phyloP scores from a whole-genome alignment of 2,888 invertebrate species.

The Microchrysa polita region DNA sequence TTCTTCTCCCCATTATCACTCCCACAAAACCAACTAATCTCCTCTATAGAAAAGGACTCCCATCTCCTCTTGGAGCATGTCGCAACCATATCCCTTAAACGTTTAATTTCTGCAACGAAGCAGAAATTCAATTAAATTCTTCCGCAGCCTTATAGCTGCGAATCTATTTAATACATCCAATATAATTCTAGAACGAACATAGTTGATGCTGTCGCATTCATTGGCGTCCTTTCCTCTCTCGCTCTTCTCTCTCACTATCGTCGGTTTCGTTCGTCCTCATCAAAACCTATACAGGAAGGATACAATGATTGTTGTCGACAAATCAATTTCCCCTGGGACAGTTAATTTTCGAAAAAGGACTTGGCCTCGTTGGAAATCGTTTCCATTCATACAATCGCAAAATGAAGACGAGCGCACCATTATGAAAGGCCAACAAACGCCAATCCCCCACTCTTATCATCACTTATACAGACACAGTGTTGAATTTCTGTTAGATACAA shows the following conservation, averaged over 20 bases:
- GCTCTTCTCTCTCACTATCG: not conserved
- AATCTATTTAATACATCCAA: conserved; percentile 30
- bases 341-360: conserved; percentile 12
- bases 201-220: not conserved
- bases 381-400: not conserved
- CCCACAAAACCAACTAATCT: not conserved
- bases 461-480: not conserved
- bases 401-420: not conserved
- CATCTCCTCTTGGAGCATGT: too few species aligned
- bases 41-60: not conserved
- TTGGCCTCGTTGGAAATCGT: not conserved
- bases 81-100: conserved; percentile 1
- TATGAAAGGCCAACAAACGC: not conserved
- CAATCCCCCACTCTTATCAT: not conserved
- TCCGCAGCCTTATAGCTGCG: conserved; percentile 3
- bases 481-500: too few species aligned
- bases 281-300: too few species aligned
- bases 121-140: conserved; percentile 42
- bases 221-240: too few species aligned
- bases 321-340: conserved; percentile 16
- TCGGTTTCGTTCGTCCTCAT: too few species aligned
- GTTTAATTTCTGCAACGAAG: conserved; percentile 27
- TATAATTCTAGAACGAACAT: not conserved
- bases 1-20: not conserved
- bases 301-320: not conserved